Evolutionary conservation across 2,888 invertebrate species (phyloP).

Genomic region (Branchipolynoe longqiensis): DNA sequence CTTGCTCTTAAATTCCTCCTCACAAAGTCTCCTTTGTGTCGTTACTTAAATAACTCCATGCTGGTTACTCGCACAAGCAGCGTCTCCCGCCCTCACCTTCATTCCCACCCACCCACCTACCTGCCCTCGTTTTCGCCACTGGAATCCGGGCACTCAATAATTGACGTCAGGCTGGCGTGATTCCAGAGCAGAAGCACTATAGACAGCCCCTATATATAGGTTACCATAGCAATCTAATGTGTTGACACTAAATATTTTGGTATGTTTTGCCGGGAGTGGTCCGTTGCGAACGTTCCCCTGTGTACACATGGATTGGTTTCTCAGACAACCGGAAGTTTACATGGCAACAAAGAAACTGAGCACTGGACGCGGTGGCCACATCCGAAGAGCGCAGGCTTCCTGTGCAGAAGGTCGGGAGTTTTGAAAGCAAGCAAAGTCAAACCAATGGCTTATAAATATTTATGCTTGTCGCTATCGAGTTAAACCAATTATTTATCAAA

Average conservation of each 20-base stretch:
- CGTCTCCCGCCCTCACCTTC: too few species aligned
- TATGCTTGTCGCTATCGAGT: too few species aligned
- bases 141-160: constrained; percentile 27
- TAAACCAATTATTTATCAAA: too few species aligned
- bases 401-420: too few species aligned
- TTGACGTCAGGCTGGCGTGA: constrained; percentile 1
- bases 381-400: too few species aligned
- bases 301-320: constrained; percentile 1
- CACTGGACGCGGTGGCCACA: too few species aligned
- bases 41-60: not conserved
- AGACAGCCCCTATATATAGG: constrained; percentile 5
- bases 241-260: constrained; percentile 50
- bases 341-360: constrained; percentile 37
- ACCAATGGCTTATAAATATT: too few species aligned
- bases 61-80: not conserved
- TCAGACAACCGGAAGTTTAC: constrained; percentile 16
- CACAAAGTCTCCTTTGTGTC: not conserved
- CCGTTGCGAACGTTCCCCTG: not conserved
- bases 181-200: constrained; percentile 6
- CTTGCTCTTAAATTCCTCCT: too few species aligned
- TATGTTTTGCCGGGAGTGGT: not conserved
- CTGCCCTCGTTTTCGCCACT: not conserved
- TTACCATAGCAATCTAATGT: constrained; percentile 40
- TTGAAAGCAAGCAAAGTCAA: too few species aligned
- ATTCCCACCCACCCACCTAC: too few species aligned